These are phyloP conservation scores for Caerostris darwini DNA, from an alignment of 1,140 invertebrate species.

Conservation along the genomic window DNA sequence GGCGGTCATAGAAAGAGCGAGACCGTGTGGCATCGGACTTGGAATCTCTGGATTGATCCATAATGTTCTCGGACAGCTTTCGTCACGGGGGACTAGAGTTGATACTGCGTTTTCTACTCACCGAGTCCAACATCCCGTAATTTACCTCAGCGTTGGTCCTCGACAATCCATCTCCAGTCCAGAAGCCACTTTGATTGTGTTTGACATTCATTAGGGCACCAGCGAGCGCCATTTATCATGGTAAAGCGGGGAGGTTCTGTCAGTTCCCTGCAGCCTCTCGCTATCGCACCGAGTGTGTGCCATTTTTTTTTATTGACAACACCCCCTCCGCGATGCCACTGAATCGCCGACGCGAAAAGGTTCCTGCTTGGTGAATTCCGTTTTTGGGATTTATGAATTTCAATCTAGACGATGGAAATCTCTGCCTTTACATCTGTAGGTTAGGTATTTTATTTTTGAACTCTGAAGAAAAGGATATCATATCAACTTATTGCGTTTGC, in stretches of 20 bases:
- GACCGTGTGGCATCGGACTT: neutral
- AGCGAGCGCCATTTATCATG: constrained; percentile 68
- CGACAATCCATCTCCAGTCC: constrained; percentile 58
- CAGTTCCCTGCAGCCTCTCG: neutral
- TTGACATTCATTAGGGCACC: constrained; percentile 69
- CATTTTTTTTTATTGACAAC: constrained; percentile 8
- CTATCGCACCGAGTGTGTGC: neutral
- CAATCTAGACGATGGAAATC: neutral
- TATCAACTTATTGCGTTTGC: no score
- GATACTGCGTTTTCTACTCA: neutral
- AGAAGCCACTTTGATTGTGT: constrained; percentile 70
- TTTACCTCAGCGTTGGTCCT: constrained; percentile 41
- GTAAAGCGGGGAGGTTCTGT: constrained; percentile 68
- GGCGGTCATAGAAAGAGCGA: neutral
- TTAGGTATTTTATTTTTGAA: no score
- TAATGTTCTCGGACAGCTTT: constrained; percentile 39
- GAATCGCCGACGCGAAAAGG: neutral
- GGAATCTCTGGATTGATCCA: constrained; percentile 5
- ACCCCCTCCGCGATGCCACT: neutral
- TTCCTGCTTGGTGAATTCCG: neutral
- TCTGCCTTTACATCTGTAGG: no score
- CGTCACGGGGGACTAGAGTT: constrained; percentile 34
- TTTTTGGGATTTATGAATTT: constrained; percentile 24
- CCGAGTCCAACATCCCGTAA: constrained; percentile 25
- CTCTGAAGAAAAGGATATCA: no score